Evolutionary conservation across 1,140 invertebrate species (phyloP).

Genomic region (Dreissena rostriformis): DNA sequence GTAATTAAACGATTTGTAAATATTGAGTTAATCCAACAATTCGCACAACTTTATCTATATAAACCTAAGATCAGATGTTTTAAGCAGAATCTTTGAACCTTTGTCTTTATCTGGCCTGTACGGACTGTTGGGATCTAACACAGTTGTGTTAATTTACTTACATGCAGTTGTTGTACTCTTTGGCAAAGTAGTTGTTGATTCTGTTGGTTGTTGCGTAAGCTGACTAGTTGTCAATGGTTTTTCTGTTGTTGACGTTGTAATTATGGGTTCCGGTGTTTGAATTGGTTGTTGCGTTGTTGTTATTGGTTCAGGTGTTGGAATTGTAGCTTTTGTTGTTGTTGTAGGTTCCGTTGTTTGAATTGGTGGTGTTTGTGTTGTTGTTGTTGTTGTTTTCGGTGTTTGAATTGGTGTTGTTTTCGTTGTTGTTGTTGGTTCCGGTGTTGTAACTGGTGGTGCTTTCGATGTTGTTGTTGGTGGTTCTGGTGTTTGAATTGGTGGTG

Average conservation of each 20-base stretch:
- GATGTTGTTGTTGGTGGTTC: neutral
- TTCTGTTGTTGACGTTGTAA: slow-evolving; percentile 6
- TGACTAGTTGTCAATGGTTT: neutral
- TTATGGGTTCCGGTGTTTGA: neutral
- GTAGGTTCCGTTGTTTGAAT: neutral
- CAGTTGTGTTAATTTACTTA: neutral
- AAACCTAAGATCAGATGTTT: too few species aligned
- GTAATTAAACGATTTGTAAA: too few species aligned
- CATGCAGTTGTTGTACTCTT: slow-evolving; percentile 36
- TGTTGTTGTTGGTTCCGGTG: neutral
- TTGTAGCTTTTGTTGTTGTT: slow-evolving; percentile 9
- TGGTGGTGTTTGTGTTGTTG: neutral
- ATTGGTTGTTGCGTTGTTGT: slow-evolving; percentile 8
- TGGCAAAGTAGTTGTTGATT: slow-evolving; percentile 13
- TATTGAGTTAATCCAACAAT: too few species aligned
- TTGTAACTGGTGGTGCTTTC: neutral
- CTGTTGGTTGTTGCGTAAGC: neutral
- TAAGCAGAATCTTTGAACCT: too few species aligned
- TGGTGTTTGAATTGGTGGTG: neutral
- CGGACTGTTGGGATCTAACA: too few species aligned
- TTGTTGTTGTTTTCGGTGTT: slow-evolving; percentile 3
- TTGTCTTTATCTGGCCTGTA: too few species aligned
- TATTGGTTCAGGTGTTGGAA: neutral
- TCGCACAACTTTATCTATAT: too few species aligned
- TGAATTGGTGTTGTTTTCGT: neutral